Conservation (phyloP, 1,140 invertebrate genomes). For the Solenopsis fugax region DNA sequence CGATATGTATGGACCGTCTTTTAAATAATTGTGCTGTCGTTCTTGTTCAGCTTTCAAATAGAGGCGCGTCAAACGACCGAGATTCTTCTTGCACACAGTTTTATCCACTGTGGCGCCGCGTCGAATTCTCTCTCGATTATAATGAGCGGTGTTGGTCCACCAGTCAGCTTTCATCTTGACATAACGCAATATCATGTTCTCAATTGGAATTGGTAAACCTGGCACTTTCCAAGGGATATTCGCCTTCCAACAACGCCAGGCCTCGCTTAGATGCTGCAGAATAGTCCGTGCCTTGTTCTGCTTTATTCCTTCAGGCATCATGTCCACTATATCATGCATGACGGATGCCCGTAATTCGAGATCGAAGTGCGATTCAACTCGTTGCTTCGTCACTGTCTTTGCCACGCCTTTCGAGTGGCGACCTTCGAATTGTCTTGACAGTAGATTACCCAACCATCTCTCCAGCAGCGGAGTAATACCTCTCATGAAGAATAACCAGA, state of each 20-base stretch:
- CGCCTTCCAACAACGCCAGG: conserved; percentile 99
- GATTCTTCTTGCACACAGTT: conserved; percentile 99
- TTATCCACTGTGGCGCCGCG: conserved; percentile 99
- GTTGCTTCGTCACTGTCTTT: conserved; percentile 99
- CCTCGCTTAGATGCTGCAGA: conserved; percentile 99
- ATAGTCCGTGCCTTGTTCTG: conserved; percentile 99
- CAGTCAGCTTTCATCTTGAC: conserved; percentile 99
- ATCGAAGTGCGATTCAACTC: conserved; percentile 99
- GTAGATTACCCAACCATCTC: conserved; percentile 98
- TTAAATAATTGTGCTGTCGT: conserved; percentile 99
- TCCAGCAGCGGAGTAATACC: conserved; percentile 99
- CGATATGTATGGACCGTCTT: conserved; percentile 99
- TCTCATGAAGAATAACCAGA: conserved; percentile 99
- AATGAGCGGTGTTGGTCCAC: conserved; percentile 99
- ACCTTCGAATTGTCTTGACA: conserved; percentile 99
- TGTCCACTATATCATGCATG: conserved; percentile 99
- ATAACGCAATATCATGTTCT: conserved; percentile 99
- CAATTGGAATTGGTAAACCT: conserved; percentile 99
- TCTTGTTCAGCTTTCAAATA: conserved; percentile 99
- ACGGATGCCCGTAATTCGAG: conserved; percentile 98
- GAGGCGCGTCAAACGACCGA: conserved; percentile 97
- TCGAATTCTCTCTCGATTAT: conserved; percentile 98
- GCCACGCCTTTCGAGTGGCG: conserved; percentile 99
- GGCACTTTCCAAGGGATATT: conserved; percentile 99
- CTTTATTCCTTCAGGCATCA: conserved; percentile 99